Evolutionary conservation across 1,140 invertebrate species (phyloP).

Genomic region (Gonioctena quinquepunctata): DNA sequence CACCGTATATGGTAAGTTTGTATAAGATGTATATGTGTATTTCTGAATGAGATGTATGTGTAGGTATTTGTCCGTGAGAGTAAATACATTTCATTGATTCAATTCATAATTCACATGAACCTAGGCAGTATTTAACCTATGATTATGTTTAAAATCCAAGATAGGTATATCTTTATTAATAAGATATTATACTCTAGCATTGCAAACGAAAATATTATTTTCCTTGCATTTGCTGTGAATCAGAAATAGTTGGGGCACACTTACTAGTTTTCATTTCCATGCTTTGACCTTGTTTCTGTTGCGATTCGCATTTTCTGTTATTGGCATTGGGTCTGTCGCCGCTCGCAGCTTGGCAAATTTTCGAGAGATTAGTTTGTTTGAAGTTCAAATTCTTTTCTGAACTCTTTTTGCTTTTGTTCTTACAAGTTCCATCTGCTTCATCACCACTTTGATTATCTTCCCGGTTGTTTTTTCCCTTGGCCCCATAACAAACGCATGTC

Average conservation of each 20-base stretch:
- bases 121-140: too few relatives aligned
- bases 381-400: not conserved
- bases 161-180: too few relatives aligned
- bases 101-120: too few relatives aligned
- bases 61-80: too few relatives aligned
- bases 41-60: too few relatives aligned
- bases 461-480: not conserved
- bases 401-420: not conserved
- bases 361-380: not conserved
- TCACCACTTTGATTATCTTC: not conserved
- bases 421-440: not conserved
- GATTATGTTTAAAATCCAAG: too few relatives aligned
- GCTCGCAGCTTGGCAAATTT: not conserved
- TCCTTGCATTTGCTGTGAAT: not conserved
- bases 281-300: not conserved
- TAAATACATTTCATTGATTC: too few relatives aligned
- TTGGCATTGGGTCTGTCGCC: not conserved
- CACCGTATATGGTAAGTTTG: too few relatives aligned
- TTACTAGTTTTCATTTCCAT: not conserved
- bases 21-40: too few relatives aligned
- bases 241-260: not conserved
- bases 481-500: not conserved
- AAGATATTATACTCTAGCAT: too few relatives aligned
- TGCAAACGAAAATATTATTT: too few relatives aligned
- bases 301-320: not conserved